A percentile compares a stretch with the other conserved stretches of the same genome.
These are phyloP conservation scores for Calosoma granatense DNA, from an alignment of 1,140 invertebrate genomes.

Conservation along the genomic window DNA sequence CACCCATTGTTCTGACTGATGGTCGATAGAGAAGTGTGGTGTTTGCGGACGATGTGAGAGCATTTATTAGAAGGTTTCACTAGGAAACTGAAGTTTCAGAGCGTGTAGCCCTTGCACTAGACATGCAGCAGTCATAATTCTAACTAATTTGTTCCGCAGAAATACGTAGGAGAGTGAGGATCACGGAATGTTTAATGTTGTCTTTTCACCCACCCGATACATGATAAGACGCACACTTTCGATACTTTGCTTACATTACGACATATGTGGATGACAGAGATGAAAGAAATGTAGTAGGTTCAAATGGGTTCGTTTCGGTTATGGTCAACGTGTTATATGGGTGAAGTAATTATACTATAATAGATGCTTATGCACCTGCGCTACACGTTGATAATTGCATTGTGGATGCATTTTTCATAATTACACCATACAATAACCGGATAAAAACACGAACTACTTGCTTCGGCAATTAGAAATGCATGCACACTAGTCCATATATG, in stretches of 20 bases:
- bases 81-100: conserved; percentile 41
- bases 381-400: neutral
- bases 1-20: conserved; percentile 12
- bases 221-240: no score
- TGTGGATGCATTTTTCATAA: neutral
- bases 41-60: conserved; percentile 32
- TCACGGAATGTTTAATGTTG: neutral
- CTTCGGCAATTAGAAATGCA: no score
- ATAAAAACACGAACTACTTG: no score
- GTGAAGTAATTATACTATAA: neutral
- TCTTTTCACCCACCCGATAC: no score
- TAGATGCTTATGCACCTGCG: neutral
- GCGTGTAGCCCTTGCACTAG: conserved; percentile 39
- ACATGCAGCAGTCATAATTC: neutral
- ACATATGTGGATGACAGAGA: neutral
- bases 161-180: conserved; percentile 4
- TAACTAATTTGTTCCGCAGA: conserved; percentile 1
- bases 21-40: conserved; percentile 25
- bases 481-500: no score
- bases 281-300: neutral
- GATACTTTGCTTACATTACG: no score
- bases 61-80: conserved; percentile 45
- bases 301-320: neutral
- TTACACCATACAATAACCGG: neutral
- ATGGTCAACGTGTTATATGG: conserved; percentile 12